Percentiles rank a stretch among this genome's conserved stretches.
Evolutionary conservation across 2,888 invertebrate genomes (phyloP).

Genomic region (Rhopalosiphum nymphaeae): DNA sequence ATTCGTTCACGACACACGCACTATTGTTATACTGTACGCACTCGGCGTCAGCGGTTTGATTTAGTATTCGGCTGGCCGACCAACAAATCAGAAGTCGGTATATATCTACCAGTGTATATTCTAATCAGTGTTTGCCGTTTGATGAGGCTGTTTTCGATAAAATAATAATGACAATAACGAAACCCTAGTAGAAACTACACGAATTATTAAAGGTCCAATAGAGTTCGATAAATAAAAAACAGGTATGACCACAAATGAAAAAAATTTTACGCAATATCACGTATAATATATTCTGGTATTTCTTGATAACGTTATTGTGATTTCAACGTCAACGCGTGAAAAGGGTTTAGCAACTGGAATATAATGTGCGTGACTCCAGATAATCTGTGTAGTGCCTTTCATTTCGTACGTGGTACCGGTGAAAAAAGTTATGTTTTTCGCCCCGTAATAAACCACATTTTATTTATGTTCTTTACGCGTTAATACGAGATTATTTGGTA

Average conservation of each 20-base stretch:
- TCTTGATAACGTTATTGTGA: not conserved
- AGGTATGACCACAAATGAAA: not conserved
- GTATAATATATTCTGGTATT: not conserved
- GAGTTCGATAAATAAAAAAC: slow-evolving; percentile 1
- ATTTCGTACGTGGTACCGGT: slow-evolving; percentile 53
- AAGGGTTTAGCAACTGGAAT: not conserved
- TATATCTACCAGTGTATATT: not conserved
- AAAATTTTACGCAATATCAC: not conserved
- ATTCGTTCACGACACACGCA: slow-evolving; percentile 57
- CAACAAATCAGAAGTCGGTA: not conserved
- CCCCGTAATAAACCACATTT: not conserved
- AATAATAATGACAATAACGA: not conserved
- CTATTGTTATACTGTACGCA: slow-evolving; percentile 46
- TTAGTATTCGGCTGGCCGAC: slow-evolving; percentile 30
- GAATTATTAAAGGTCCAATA: not conserved
- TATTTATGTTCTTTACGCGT: not conserved
- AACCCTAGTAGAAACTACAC: not conserved
- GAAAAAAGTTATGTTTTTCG: not conserved
- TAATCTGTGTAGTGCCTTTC: not conserved
- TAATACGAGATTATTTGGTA: not conserved
- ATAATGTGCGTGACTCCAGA: slow-evolving; percentile 48
- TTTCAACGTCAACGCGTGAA: not conserved
- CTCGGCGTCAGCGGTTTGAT: not conserved
- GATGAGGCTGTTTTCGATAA: not conserved
- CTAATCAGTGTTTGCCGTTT: not conserved